Evolutionary conservation across 2,888 invertebrate species (phyloP).

Genomic region (Diaphora mendica): DNA sequence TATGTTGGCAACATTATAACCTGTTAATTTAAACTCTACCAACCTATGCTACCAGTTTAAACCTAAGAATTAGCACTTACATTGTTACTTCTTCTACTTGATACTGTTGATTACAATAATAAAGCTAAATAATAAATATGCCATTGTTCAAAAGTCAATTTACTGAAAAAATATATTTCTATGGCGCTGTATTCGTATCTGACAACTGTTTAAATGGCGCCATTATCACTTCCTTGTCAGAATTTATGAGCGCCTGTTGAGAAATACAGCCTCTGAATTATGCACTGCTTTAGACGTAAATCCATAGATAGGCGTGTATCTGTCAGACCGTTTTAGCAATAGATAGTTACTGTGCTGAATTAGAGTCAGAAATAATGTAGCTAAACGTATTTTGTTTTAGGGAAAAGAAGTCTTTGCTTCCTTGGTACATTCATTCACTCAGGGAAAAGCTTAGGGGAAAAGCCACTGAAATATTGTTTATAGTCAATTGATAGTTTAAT

Average conservation of each 20-base stretch:
- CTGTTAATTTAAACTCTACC: background rate
- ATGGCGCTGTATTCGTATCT: background rate
- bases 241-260: background rate
- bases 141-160: background rate
- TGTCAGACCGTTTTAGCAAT: background rate
- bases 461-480: background rate
- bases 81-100: background rate
- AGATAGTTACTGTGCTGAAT: background rate
- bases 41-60: background rate
- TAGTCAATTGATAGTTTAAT: no score
- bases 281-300: background rate
- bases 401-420: no score
- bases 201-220: background rate
- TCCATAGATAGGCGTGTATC: background rate
- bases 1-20: background rate
- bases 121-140: background rate
- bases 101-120: background rate
- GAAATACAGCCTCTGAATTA: background rate
- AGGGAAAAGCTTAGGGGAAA: background rate
- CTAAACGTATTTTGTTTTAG: background rate
- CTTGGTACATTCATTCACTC: background rate
- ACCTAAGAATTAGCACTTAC: background rate
- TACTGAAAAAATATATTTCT: background rate
- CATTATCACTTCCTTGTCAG: background rate
- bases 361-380: background rate